Evolutionary conservation across 35 echinoderm and acorn worm species (phyloP).

Genomic region (Apostichopus californicus): DNA sequence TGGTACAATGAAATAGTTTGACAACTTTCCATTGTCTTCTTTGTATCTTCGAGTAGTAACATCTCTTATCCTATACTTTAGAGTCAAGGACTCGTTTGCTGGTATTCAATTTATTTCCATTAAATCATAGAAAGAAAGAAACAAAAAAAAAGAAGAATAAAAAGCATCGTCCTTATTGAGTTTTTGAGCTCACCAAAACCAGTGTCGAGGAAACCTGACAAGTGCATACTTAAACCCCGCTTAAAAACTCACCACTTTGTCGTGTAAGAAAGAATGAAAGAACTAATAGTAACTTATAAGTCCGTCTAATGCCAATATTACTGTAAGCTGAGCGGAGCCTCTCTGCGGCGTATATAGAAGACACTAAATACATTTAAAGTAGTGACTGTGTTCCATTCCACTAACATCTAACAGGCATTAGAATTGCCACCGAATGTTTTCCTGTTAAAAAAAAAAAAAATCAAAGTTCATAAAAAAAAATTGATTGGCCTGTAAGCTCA

Average conservation of each 20-base stretch:
- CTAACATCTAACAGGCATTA: too few relatives aligned
- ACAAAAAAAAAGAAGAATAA: background rate
- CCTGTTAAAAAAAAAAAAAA: too few relatives aligned
- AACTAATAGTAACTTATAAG: too few relatives aligned
- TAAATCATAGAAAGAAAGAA: background rate
- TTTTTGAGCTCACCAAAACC: background rate
- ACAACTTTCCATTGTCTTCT: constrained; percentile 27
- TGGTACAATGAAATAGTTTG: constrained; percentile 6
- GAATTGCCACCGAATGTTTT: too few relatives aligned
- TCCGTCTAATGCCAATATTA: too few relatives aligned
- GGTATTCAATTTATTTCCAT: background rate
- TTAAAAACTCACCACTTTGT: background rate
- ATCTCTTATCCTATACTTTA: constrained; percentile 16
- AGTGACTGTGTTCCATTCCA: too few relatives aligned
- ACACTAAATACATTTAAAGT: too few relatives aligned
- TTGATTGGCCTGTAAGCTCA: too few relatives aligned
- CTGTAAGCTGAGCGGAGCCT: too few relatives aligned
- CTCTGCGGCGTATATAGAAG: too few relatives aligned
- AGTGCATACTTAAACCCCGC: constrained; percentile 16
- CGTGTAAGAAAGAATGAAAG: too few relatives aligned
- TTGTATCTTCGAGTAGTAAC: constrained; percentile 2
- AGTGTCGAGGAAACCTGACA: constrained; percentile 4
- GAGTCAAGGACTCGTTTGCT: background rate
- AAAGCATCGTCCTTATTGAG: background rate
- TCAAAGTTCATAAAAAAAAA: too few relatives aligned